Evolutionary conservation across 2,888 invertebrate genomes (phyloP), one percentile per base, ranked within the genome.

Genomic region (Ophonus ardosiacus): DNA sequence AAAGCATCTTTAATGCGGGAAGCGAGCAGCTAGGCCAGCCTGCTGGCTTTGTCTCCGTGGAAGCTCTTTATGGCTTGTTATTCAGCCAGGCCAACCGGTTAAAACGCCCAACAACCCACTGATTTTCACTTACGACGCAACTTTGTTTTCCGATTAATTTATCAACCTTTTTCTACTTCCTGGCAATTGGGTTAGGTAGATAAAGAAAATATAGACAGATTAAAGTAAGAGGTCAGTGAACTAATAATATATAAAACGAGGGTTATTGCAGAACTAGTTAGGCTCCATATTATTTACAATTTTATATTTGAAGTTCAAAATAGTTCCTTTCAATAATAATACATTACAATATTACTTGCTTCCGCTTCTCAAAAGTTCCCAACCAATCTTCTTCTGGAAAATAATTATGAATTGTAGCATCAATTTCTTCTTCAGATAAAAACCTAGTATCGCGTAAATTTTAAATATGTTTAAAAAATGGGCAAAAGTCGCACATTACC

Each of bases 1-100:
- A 78, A 78, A 78, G 78, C 78, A 78, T 78, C 78, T 78, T 78
- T 78, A 78, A 78, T 78, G 78, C 57, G 31, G 78, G 31, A 56
- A 78, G 78, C 56, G 56, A 43, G 56, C 78, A 13, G 57, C 38
- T 43, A 24, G 21, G 21, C 76, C 21, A 76, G 40, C 68, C 31
- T 40, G 40, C 31, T 24, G 8, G 68, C 68, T 68, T 74, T 74
- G 71, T 74, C 71, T 74, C 71, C 43, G 40, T 15, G n/a, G 18
- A 13, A 7, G 15, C 71, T 74, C 43, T 74, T 74, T 74, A 74
- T 18, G 71, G 71, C 71, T 74, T 74, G 71, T 74, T 74, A 74
- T 74, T 74, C 71, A 13, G 43, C 43, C 10, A 18, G 8, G 18
- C 71, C 7, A 18, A n/a, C 43, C 43, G 40, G 68, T n/a, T 68